Conservation (phyloP, 2,888 invertebrate species). For the Sympetrum striolatum region DNA sequence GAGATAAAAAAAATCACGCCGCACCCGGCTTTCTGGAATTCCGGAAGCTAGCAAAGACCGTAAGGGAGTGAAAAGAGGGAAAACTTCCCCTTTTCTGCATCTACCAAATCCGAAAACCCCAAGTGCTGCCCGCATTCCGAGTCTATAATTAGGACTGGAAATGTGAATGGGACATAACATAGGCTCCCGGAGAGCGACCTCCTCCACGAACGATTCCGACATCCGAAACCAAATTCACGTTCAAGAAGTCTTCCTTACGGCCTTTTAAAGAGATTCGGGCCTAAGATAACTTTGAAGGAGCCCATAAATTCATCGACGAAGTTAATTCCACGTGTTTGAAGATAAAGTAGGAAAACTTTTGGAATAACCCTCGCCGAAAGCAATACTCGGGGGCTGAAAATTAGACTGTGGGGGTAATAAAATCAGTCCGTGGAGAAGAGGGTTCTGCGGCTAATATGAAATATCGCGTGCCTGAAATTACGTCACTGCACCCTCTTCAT, state of each 20-base stretch:
- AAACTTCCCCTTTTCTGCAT: not conserved
- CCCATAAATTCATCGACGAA: too few relatives aligned
- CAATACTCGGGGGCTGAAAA: too few relatives aligned
- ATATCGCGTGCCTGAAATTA: too few relatives aligned
- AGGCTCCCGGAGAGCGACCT: not conserved
- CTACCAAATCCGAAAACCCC: conserved; percentile 12
- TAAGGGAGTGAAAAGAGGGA: not conserved
- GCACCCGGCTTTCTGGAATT: conserved; percentile 38
- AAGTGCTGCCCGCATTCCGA: not conserved
- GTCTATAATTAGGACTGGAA: conserved; percentile 20
- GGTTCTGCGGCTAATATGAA: too few relatives aligned
- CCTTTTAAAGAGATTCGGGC: too few relatives aligned
- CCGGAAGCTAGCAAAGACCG: not conserved
- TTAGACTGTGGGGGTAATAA: too few relatives aligned
- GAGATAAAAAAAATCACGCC: not conserved
- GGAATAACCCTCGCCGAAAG: too few relatives aligned
- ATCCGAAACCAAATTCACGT: not conserved
- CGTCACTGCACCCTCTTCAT: too few relatives aligned
- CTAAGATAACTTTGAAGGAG: too few relatives aligned
- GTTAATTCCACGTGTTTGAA: too few relatives aligned
- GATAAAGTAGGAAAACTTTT: too few relatives aligned
- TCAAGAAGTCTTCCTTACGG: not conserved
- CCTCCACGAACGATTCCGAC: not conserved
- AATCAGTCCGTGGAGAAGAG: too few relatives aligned
- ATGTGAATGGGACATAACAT: not conserved